Conservation (phyloP, 2,888 invertebrate genomes). For the Mythimna ferrago region DNA sequence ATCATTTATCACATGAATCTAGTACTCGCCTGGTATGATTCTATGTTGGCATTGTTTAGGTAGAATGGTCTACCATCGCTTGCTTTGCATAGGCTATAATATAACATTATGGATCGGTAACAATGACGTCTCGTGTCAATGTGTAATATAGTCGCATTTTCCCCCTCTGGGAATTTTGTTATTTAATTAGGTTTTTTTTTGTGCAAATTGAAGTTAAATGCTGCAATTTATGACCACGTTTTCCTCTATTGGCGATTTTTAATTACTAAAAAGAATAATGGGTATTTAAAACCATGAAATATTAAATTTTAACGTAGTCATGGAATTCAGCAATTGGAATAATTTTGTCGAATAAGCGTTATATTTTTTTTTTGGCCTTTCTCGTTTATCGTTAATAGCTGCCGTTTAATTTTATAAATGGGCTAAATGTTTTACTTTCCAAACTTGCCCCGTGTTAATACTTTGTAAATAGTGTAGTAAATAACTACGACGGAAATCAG, state of each 20-base stretch:
- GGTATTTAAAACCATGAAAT: conserved; percentile 2
- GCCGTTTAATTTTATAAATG: conserved; percentile 11
- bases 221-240: conserved; percentile 24
- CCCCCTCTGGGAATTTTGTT: conserved; percentile 11
- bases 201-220: neutral
- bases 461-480: conserved; percentile 41
- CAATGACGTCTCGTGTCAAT: conserved; percentile 28
- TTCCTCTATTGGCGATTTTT: conserved; percentile 7
- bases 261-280: neutral
- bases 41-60: conserved; percentile 77
- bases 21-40: conserved; percentile 83
- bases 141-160: conserved; percentile 11
- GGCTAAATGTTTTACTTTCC: conserved; percentile 9
- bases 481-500: conserved; percentile 64
- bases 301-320: conserved; percentile 13
- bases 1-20: conserved; percentile 80
- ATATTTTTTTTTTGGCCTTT: conserved; percentile 8
- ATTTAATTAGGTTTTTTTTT: conserved; percentile 7
- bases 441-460: conserved; percentile 27
- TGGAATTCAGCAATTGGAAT: conserved; percentile 16
- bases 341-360: neutral
- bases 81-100: conserved; percentile 74
- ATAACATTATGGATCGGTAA: conserved; percentile 60
- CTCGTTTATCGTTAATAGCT: conserved; percentile 31
- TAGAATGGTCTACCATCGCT: conserved; percentile 78